Percentiles rank a stretch among this genome's conserved stretches.
Conservation (phyloP, 2,113 vertebrate genomes). For the Alosa alosa region DNA sequence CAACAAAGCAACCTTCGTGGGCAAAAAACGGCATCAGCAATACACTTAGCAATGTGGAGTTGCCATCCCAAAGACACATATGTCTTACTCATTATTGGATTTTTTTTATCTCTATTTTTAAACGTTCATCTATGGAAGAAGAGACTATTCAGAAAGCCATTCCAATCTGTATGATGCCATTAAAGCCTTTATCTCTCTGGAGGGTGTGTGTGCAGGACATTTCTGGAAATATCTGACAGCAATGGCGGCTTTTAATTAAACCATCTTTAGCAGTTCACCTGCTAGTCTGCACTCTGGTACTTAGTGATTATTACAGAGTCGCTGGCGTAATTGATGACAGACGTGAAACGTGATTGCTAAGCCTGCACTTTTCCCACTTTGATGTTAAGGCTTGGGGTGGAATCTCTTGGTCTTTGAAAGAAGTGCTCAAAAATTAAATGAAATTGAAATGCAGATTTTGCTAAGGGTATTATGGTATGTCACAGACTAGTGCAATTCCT, state of each 20-base stretch:
- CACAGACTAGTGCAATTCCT: not conserved
- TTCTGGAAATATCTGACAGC: not conserved
- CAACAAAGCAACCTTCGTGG: no score
- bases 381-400: not conserved
- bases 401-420: not conserved
- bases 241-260: not conserved
- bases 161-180: not conserved
- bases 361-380: not conserved
- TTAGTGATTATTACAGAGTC: not conserved
- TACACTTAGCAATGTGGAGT: no score
- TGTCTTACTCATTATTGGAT: no score
- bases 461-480: not conserved
- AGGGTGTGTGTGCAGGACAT: not conserved
- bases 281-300: not conserved
- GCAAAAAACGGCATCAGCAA: no score
- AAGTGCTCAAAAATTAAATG: not conserved
- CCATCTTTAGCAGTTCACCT: conserved; percentile 3
- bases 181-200: not conserved
- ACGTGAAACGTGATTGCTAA: not conserved
- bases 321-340: not conserved
- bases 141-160: not conserved
- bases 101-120: no score
- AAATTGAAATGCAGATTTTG: not conserved
- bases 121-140: not conserved
- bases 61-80: no score